Conservation (phyloP, 2,113 vertebrate species). For the Centropus bengalensis region DNA sequence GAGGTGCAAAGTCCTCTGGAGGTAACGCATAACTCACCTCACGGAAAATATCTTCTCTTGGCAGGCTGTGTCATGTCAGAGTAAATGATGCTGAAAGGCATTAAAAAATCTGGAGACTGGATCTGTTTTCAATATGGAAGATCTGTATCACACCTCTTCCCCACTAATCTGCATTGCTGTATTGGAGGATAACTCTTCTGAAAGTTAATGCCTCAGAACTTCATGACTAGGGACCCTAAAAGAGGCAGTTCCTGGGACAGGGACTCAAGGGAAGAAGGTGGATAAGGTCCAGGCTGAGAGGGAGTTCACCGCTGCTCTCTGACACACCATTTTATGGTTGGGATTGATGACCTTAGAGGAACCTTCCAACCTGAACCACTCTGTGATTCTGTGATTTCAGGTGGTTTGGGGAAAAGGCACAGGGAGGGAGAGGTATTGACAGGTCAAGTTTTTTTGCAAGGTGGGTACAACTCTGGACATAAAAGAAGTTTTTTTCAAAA, state of each 20-base stretch:
- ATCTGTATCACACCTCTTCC: neutral
- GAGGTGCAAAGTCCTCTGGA: constrained; percentile 23
- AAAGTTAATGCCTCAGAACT: neutral
- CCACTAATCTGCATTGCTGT: neutral
- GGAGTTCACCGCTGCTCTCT: neutral
- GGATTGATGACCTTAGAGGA: too few relatives aligned
- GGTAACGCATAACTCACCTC: constrained; percentile 4
- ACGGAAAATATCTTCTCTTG: constrained; percentile 18
- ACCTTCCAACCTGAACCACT: too few relatives aligned
- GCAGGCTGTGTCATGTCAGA: constrained; percentile 35
- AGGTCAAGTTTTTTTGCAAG: accelerated
- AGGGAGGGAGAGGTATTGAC: neutral
- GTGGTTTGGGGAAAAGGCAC: neutral
- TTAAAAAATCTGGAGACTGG: constrained; percentile 13
- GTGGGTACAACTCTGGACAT: neutral
- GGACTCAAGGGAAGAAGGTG: neutral
- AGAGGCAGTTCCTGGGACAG: neutral
- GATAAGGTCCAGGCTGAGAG: neutral
- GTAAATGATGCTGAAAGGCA: constrained; percentile 12
- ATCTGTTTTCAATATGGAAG: neutral
- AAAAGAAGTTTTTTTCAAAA: neutral
- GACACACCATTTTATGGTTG: neutral
- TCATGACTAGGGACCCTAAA: neutral
- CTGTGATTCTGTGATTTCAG: neutral
- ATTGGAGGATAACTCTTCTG: neutral